Evolutionary conservation across 2,113 vertebrate species (phyloP), one percentile per base, ranked within the genome.

Genomic region (Hemichromis elongatus): DNA sequence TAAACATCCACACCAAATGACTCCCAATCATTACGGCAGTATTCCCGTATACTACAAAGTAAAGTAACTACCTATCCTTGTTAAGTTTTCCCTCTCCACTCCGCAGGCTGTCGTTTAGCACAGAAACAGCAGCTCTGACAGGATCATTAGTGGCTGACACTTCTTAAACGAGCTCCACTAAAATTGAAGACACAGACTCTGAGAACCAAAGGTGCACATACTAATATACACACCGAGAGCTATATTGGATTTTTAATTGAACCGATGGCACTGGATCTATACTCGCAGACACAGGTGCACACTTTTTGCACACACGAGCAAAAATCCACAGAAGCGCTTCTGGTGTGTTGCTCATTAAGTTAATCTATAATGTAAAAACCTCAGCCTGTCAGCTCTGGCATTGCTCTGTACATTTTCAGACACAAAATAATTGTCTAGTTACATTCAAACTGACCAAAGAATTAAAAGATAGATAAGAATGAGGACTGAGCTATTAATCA

Each of bases 141-240:
- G 50, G 11, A 59, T 83, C 86, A 88, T 80, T 87, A 85, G 53
- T 35, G 59, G 80, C 79, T 83, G 85, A 84, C 73, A 81, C 63
- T 55, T 81, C 57, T 73, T 83, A 84, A 87, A 73, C 3, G 6
- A 83, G 77, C 47, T 61, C 19, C 24, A 47, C 70, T 61, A 55
- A 54, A 73, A 21, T 54, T 35, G n/a, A 14, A 54, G 28, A 77
- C 30, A 70, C 9, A 4, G 5, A 68, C 40, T 26, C 40, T 2
- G 40, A 73, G 66, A 73, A 28, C 5, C 14, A 7, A 73, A 50
- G 19, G 42, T 28, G 9, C 68, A 28, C 42, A 28, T 18, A 47
- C 40, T 28, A 10, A 47, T 47, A 73, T 47, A 28, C 68, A 50
- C 66, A 73, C 40, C 5, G 14, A 10, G 66, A 47, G 40, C 66